Percentiles rank a stretch among this genome's conserved stretches.
These are phyloP conservation scores for Glossosoma conforme DNA, from an alignment of 1,140 invertebrate species.

Conservation along the genomic window DNA sequence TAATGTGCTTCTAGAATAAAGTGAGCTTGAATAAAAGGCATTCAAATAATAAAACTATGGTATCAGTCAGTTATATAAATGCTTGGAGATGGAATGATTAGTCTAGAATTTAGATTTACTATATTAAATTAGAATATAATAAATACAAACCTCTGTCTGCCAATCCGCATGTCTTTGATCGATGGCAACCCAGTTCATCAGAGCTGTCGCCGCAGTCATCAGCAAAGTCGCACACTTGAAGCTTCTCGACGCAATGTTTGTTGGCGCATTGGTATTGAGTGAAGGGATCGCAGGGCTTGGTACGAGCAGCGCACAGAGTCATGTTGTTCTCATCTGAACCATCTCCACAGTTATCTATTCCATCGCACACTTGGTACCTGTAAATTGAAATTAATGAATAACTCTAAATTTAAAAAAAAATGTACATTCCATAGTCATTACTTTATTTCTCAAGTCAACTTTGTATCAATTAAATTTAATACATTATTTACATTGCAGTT, in stretches of 20 bases:
- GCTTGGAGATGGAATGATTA: too few species aligned
- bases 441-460: too few species aligned
- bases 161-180: conserved; percentile 66
- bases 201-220: conserved; percentile 81
- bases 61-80: too few species aligned
- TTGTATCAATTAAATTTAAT: too few species aligned
- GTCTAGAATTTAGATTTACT: not conserved
- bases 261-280: conserved; percentile 87
- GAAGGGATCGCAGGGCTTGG: conserved; percentile 67
- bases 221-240: conserved; percentile 76
- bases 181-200: conserved; percentile 88
- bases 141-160: conserved; percentile 48
- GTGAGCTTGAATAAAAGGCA: too few species aligned
- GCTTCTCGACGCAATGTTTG: conserved; percentile 78
- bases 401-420: not conserved
- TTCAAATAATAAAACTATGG: too few species aligned
- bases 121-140: not conserved
- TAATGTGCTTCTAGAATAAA: too few species aligned
- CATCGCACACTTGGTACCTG: conserved; percentile 66
- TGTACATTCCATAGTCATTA: too few species aligned
- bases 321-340: conserved; percentile 91
- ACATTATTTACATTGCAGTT: not conserved
- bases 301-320: conserved; percentile 71
- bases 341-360: conserved; percentile 88
- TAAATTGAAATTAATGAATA: not conserved